These are phyloP conservation scores for Loxodonta africana DNA, from an alignment of 2,113 vertebrate species.

Conservation along the genomic window DNA sequence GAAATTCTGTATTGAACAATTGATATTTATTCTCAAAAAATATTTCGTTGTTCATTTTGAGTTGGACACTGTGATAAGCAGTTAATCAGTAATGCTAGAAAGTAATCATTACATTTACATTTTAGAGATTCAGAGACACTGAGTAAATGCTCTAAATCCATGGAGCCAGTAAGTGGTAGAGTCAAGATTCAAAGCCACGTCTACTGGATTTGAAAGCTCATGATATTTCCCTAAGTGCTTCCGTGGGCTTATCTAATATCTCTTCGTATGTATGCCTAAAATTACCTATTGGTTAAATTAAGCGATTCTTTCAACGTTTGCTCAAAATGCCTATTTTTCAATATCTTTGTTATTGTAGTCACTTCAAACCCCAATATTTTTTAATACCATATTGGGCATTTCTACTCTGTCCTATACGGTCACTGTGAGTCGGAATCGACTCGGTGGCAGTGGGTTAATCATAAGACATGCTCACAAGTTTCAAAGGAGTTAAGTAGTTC, in stretches of 20 bases:
- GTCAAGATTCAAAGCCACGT: background rate
- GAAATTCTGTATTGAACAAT: background rate
- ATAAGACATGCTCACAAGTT: background rate
- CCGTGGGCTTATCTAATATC: background rate
- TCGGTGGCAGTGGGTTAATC: background rate
- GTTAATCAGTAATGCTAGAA: background rate
- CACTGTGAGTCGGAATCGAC: no score
- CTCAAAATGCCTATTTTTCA: background rate
- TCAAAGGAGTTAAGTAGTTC: background rate
- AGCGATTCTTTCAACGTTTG: background rate
- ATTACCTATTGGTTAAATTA: background rate
- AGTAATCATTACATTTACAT: background rate
- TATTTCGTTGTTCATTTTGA: background rate
- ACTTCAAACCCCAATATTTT: background rate
- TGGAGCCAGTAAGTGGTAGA: background rate
- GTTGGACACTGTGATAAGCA: background rate
- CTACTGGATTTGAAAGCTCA: background rate
- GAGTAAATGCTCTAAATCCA: background rate
- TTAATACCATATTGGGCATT: background rate
- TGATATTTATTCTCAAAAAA: conserved; percentile 29
- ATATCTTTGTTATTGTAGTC: background rate
- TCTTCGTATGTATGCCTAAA: background rate
- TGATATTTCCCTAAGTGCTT: background rate
- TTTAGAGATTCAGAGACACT: background rate
- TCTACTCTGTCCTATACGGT: no score